Conservation (phyloP, 2,797 vertebrate species). For the Eutrigla gurnardus region DNA sequence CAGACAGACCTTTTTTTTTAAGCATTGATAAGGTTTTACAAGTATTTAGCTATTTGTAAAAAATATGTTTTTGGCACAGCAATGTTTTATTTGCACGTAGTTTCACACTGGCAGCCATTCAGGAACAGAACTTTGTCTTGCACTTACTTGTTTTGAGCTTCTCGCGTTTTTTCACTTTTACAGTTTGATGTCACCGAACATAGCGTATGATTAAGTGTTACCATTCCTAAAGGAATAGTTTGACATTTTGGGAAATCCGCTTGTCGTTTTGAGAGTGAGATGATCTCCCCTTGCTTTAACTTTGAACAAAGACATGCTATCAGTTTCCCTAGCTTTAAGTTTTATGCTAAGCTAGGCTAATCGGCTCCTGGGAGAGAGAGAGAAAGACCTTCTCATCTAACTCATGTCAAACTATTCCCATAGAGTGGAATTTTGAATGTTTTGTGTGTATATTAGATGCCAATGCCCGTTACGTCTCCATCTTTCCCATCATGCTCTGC, state of each 20-base stretch:
- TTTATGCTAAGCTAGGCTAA: slow-evolving; percentile 20
- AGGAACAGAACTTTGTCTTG: neutral
- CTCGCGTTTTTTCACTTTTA: neutral
- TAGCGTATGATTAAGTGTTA: neutral
- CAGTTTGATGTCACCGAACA: neutral
- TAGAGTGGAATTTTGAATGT: neutral
- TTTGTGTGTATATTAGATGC: neutral
- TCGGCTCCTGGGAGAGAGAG: neutral
- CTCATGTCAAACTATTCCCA: neutral
- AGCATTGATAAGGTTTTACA: no score
- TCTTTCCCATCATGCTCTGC: slow-evolving; percentile 61
- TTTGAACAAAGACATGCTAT: neutral
- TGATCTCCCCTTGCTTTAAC: neutral
- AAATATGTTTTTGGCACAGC: neutral
- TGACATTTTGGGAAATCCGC: slow-evolving; percentile 4
- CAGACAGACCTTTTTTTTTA: no score
- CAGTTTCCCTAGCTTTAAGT: neutral
- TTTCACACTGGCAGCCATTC: neutral
- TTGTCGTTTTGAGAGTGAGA: neutral
- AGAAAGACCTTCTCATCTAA: neutral
- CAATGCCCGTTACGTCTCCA: slow-evolving; percentile 40
- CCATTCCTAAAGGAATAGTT: slow-evolving; percentile 3
- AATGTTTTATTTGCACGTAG: neutral
- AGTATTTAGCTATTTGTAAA: neutral
- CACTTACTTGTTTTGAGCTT: neutral